phyloP scores from a whole-genome alignment of 2,888 invertebrate genomes.

The Chrysolina americana region DNA sequence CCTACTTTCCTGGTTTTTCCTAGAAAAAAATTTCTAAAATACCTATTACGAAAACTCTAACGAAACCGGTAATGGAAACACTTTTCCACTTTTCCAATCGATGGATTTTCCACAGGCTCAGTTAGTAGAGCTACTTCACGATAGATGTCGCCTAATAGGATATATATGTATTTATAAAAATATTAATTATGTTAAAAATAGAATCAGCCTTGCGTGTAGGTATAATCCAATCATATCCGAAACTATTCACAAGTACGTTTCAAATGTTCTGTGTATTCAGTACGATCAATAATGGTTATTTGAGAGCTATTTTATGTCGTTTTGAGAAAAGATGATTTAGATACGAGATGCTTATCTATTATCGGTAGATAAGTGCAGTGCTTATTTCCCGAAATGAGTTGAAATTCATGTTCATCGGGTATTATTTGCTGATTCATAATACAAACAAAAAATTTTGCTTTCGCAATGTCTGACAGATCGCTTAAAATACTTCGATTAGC shows the following conservation, averaged over 20 bases:
- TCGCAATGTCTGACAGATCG: too few relatives aligned
- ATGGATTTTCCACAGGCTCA: not conserved
- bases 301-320: conserved; percentile 15
- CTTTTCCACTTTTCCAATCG: not conserved
- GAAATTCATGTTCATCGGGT: too few relatives aligned
- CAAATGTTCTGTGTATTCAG: conserved; percentile 20
- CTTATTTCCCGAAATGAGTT: too few relatives aligned
- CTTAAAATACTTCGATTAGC: too few relatives aligned
- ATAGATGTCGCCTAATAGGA: conserved; percentile 26
- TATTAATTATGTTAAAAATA: conserved; percentile 27
- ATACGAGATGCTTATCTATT: too few relatives aligned
- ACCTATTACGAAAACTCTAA: not conserved
- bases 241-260: conserved; percentile 16
- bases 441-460: too few relatives aligned
- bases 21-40: not conserved
- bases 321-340: not conserved
- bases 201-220: conserved; percentile 32
- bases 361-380: too few relatives aligned
- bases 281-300: conserved; percentile 33
- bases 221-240: conserved; percentile 30
- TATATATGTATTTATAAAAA: not conserved
- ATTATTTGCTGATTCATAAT: too few relatives aligned
- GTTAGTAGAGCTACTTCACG: not conserved
- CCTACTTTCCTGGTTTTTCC: not conserved
- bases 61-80: not conserved